A percentile compares a stretch with the other conserved stretches of the same genome.
Conservation (phyloP, 2,888 invertebrate genomes). For the Subacronicta megacephala region DNA sequence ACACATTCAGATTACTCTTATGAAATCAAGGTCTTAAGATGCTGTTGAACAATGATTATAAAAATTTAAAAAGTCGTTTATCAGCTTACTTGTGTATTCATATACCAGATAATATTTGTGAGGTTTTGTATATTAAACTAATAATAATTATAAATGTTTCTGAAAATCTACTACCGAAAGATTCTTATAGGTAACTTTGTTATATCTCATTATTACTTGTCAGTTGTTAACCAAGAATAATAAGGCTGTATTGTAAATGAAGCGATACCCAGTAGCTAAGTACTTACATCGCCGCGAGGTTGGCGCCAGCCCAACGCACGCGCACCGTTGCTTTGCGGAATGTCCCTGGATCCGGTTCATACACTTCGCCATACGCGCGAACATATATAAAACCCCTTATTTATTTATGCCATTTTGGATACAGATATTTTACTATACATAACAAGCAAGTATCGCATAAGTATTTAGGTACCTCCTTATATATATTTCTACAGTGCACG, state of each 20-base stretch:
- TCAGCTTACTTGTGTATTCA: too few relatives aligned
- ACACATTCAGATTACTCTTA: conserved; percentile 52
- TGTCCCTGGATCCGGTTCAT: conserved; percentile 71
- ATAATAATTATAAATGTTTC: too few relatives aligned
- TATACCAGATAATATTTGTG: too few relatives aligned
- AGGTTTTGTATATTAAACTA: too few relatives aligned
- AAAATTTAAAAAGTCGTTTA: not conserved
- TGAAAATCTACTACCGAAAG: too few relatives aligned
- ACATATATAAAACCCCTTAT: conserved; percentile 37
- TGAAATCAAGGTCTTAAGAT: conserved; percentile 37
- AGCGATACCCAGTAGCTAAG: conserved; percentile 30
- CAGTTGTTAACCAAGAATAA: conserved; percentile 28
- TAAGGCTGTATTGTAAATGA: conserved; percentile 29
- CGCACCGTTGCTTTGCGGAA: conserved; percentile 73
- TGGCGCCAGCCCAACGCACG: conserved; percentile 58
- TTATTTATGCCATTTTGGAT: conserved; percentile 20
- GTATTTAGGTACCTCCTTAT: too few relatives aligned
- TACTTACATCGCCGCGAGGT: conserved; percentile 28
- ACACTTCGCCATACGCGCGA: conserved; percentile 31
- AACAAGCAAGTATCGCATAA: not conserved
- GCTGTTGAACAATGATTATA: conserved; percentile 20
- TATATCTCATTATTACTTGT: too few relatives aligned
- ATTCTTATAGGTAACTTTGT: too few relatives aligned
- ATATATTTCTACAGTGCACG: too few relatives aligned
- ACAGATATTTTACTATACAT: not conserved